phyloP scores from a whole-genome alignment of 2,113 vertebrate genomes.

The Struthidea cinerea region DNA sequence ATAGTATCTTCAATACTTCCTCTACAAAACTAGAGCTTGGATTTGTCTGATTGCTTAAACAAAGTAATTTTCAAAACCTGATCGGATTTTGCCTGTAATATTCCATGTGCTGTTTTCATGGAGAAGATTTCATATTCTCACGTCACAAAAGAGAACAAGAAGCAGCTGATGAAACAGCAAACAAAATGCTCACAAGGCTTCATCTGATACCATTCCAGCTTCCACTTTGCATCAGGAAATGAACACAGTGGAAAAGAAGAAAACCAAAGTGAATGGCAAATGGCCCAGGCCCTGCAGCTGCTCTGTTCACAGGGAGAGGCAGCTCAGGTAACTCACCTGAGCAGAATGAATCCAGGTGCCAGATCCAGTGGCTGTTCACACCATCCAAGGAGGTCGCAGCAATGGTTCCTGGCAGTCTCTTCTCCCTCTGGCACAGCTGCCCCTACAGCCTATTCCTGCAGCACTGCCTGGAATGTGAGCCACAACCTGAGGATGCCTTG shows the following conservation, averaged over 20 bases:
- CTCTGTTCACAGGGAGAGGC: background rate
- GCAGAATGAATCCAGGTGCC: rapidly evolving
- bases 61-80: background rate
- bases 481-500: background rate
- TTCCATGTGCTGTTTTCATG: background rate
- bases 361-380: background rate
- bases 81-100: background rate
- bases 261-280: background rate
- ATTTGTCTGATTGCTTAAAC: background rate
- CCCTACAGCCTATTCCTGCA: background rate
- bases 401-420: background rate
- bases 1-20: background rate
- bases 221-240: background rate
- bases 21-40: background rate
- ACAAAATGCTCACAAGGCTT: background rate
- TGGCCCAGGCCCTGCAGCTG: background rate
- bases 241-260: background rate
- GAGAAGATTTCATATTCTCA: background rate
- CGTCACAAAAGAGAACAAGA: background rate
- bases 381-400: rapidly evolving
- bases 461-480: background rate
- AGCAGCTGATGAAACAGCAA: background rate
- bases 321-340: background rate
- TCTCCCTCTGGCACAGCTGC: background rate
- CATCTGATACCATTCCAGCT: background rate